phyloP scores from a whole-genome alignment of 2,888 invertebrate genomes.

The Tenthredo livida region DNA sequence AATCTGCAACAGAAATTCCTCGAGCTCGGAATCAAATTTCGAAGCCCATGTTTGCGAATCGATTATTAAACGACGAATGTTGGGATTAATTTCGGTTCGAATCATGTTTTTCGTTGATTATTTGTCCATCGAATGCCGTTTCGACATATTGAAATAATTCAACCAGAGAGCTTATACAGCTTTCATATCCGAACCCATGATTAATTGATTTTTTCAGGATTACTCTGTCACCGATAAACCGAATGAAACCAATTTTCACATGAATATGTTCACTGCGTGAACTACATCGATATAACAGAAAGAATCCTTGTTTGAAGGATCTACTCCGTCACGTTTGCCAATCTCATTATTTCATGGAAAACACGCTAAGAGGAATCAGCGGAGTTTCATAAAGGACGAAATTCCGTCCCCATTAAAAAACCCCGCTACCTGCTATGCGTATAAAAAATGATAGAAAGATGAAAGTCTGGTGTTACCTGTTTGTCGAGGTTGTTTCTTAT shows the following conservation, averaged over 20 bases:
- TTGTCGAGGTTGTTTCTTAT: background rate
- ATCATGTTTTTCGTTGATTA: background rate
- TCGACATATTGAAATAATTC: background rate
- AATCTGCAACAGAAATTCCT: background rate
- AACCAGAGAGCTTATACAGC: background rate
- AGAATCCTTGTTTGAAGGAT: background rate
- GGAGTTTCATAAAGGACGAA: background rate
- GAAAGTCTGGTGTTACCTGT: background rate
- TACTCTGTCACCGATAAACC: background rate
- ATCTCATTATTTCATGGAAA: too few relatives aligned
- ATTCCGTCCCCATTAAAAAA: background rate
- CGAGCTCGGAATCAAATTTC: background rate
- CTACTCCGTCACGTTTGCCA: background rate
- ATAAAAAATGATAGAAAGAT: background rate
- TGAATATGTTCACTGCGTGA: background rate
- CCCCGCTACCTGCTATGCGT: background rate
- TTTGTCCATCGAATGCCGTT: background rate
- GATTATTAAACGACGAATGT: background rate
- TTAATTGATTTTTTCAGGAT: background rate
- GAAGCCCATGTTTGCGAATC: background rate
- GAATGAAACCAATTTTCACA: background rate
- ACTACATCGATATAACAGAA: background rate
- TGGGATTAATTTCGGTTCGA: background rate
- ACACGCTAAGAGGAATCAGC: too few relatives aligned
- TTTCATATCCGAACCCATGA: background rate